Percentiles rank a stretch among this genome's conserved stretches.
phyloP scores from a whole-genome alignment of 2,797 vertebrate genomes.

The Fistularia commersonii region DNA sequence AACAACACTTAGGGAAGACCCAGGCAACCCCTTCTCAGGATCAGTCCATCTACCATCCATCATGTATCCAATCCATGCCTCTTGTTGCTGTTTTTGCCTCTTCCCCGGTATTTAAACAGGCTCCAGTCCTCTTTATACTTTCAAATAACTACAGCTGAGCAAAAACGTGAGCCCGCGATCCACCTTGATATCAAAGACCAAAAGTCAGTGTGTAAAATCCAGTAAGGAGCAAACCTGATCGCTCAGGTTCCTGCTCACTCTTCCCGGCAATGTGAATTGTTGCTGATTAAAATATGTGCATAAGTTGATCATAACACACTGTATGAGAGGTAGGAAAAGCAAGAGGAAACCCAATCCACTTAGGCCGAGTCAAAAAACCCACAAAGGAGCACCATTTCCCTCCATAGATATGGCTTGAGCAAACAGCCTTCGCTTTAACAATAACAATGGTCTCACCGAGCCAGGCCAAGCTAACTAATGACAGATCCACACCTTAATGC shows the following conservation, averaged over 20 bases:
- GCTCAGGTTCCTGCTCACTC: constrained; percentile 26
- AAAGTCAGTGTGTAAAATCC: too few relatives aligned
- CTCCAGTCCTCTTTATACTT: background rate
- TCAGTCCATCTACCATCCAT: constrained; percentile 32
- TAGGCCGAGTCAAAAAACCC: constrained; percentile 57
- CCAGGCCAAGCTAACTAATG: constrained; percentile 72
- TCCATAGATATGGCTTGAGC: constrained; percentile 73
- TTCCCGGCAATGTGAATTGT: constrained; percentile 43
- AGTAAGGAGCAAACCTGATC: constrained; percentile 9
- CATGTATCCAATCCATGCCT: constrained; percentile 28
- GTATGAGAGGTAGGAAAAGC: constrained; percentile 36
- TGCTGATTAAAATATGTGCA: constrained; percentile 61
- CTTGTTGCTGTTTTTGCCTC: background rate
- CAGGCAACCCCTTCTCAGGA: constrained; percentile 66
- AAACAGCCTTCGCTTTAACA: constrained; percentile 69
- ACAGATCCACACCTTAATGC: constrained; percentile 77
- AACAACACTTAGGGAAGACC: constrained; percentile 76
- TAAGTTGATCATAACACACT: constrained; percentile 36
- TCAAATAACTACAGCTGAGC: too few relatives aligned
- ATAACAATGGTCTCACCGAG: constrained; percentile 71
- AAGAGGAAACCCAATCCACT: constrained; percentile 59
- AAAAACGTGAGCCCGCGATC: too few relatives aligned
- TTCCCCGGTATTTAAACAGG: background rate
- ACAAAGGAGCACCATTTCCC: constrained; percentile 64
- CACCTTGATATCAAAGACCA: too few relatives aligned